Conservation (phyloP, 1,140 invertebrate genomes). For the Ganaspis sp. region DNA sequence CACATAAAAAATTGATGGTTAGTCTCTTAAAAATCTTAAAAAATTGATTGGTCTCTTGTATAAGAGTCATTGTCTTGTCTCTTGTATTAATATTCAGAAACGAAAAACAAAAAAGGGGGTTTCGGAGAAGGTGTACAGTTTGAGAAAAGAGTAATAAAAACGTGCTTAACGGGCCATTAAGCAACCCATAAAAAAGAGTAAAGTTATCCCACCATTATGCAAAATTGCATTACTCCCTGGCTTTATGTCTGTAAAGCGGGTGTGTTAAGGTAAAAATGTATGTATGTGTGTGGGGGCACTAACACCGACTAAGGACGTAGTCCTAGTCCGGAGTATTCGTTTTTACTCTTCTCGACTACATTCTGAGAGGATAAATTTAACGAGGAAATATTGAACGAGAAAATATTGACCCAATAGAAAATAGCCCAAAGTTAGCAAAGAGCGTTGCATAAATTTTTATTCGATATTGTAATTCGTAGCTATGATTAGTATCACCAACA, state of each 20-base stretch:
- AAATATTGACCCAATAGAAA: background rate
- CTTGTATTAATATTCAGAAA: too few relatives aligned
- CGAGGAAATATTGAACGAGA: background rate
- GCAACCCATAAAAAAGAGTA: slow-evolving; percentile 68
- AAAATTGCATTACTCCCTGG: slow-evolving; percentile 59
- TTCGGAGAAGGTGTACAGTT: slow-evolving; percentile 31
- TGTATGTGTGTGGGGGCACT: background rate
- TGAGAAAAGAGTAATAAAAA: slow-evolving; percentile 57
- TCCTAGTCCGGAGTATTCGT: background rate
- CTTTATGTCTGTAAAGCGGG: slow-evolving; percentile 20
- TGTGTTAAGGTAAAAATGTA: background rate
- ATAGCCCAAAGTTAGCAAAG: background rate
- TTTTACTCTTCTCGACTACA: background rate
- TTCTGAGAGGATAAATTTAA: background rate
- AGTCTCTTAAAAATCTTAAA: too few relatives aligned
- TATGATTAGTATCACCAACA: background rate
- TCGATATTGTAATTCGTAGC: slow-evolving; percentile 4
- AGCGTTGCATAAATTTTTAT: background rate
- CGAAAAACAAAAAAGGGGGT: too few relatives aligned
- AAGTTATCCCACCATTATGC: slow-evolving; percentile 69
- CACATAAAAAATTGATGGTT: too few relatives aligned
- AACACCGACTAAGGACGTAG: background rate
- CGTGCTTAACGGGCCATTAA: slow-evolving; percentile 63
- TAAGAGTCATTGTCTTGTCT: too few relatives aligned
- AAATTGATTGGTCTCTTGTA: too few relatives aligned